Conservation (phyloP, 1,140 invertebrate species). For the Heliconius melpomene region DNA sequence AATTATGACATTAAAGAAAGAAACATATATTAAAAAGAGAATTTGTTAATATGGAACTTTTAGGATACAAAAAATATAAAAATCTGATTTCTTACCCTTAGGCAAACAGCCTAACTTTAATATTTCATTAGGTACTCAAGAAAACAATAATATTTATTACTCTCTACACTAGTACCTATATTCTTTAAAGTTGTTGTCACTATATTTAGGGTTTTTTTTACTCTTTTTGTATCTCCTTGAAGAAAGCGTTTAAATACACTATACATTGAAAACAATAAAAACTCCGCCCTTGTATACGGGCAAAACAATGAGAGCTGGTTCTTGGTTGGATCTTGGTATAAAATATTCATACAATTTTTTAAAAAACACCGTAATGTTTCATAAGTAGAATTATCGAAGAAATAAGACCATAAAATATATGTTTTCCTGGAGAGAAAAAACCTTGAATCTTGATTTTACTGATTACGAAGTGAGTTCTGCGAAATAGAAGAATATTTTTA, state of each 20-base stretch:
- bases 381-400: background rate
- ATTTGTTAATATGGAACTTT: background rate
- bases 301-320: slow-evolving; percentile 20
- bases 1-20: background rate
- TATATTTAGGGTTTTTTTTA: background rate
- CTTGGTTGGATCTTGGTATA: background rate
- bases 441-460: slow-evolving; percentile 17
- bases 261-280: slow-evolving; percentile 10
- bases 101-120: background rate
- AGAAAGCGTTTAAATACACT: slow-evolving; percentile 4
- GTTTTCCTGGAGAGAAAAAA: background rate
- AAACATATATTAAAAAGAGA: background rate
- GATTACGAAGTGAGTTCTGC: slow-evolving; percentile 21
- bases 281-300: slow-evolving; percentile 21
- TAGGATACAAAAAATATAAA: background rate
- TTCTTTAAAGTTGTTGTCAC: background rate
- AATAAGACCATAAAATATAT: background rate
- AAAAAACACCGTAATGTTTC: background rate
- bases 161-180: background rate
- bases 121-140: background rate
- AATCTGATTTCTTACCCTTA: no score
- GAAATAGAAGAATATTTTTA: slow-evolving; percentile 20
- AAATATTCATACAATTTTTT: background rate
- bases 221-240: background rate
- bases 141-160: background rate